Base-by-base conservation (phyloP, 2,113 vertebrate species). In the Aphyosemion australe region DNA sequence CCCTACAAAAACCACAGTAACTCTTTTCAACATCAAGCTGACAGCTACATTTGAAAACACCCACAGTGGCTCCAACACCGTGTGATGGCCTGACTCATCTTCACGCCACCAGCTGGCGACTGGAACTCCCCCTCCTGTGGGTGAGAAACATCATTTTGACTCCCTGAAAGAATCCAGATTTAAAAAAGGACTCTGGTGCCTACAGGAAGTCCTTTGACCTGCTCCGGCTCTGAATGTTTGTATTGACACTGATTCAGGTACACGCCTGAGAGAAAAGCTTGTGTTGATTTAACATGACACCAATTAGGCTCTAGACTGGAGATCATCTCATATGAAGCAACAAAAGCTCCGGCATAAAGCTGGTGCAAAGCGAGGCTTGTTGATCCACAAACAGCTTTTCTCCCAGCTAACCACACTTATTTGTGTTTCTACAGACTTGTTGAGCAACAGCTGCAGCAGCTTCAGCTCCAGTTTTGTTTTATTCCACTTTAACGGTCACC, bases 401-500 rank as follows among this genome's bases (percentile, higher is more conserved):
- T 12, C 12, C 41, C 41, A n/a, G 48, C 32, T 43, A 64, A 84
- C 70, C 76, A 65, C 79, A 82, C 6, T 57, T 16, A 46, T 13
- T 15, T 32, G 8, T 34, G 31, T 80, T 84, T 71, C 76, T 50
- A 67, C 63, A 83, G n/a, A 69, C 55, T 9, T 47, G 60, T 85
- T 61, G 58, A 21, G 80, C 70, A 79, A 83, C 6, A 20, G 48
- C 20, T 50, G 49, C 8, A 37, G 41, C 34, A 55, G 57, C 21
- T 1, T 8, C 34, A 37, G 34, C 34, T 37, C 34, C 9, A 37
- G 72, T 20, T 16, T n/a, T 19, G 12, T 19, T 20, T 7, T 42
- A 65, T 50, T 72, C 18, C n/a, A n/a, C 9, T 43, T 70, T 65
- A 12, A 48, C 45, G 21, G 45, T 32, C 1, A 31, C 26, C 26